Percentiles rank a stretch among this genome's conserved stretches.
Evolutionary conservation across 2,113 vertebrate genomes (phyloP).

Genomic region (Cebidichthys violaceus): DNA sequence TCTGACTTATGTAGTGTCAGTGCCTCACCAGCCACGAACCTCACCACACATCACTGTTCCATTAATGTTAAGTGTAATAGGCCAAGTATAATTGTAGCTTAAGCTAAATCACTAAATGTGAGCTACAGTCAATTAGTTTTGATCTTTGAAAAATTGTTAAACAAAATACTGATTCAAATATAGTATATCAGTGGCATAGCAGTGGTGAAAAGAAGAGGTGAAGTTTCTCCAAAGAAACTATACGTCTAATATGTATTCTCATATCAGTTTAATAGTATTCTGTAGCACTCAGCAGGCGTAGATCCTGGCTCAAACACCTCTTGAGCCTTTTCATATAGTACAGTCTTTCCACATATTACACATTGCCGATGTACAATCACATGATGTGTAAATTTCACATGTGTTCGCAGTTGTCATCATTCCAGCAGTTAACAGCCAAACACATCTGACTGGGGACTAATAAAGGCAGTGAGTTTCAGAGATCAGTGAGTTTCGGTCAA

Average conservation of each 20-base stretch:
- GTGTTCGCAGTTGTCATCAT: conserved; percentile 11
- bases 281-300: neutral
- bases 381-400: neutral
- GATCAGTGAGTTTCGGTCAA: neutral
- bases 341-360: neutral
- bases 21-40: too few species aligned
- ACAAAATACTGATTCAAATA: neutral
- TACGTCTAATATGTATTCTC: neutral
- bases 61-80: neutral
- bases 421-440: conserved; percentile 12
- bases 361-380: neutral
- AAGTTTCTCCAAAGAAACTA: neutral
- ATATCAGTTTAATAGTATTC: neutral
- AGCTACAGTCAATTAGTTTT: neutral
- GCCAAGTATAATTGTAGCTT: neutral
- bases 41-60: too few species aligned
- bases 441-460: conserved; percentile 11
- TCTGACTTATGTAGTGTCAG: too few species aligned
- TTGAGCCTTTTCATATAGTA: neutral
- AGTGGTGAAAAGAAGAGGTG: neutral
- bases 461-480: conserved; percentile 9
- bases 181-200: neutral
- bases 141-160: neutral
- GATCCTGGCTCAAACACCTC: neutral
- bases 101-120: neutral